Percentiles rank a stretch among this genome's conserved stretches.
These are phyloP conservation scores for Pogonomyrmex californicus DNA, from an alignment of 1,140 invertebrate genomes.

Conservation along the genomic window DNA sequence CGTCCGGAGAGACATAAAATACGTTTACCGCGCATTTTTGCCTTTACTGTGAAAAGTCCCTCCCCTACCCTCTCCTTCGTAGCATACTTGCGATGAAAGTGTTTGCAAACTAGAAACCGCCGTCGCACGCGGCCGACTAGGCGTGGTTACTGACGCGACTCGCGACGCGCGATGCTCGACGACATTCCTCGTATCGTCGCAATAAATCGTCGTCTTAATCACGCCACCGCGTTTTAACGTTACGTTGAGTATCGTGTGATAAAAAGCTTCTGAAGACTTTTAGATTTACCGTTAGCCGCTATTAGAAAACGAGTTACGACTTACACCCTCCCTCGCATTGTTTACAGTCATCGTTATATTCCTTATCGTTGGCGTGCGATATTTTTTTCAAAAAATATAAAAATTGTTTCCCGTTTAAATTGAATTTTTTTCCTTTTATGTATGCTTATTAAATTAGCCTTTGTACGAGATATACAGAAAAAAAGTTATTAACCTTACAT, in stretches of 20 bases:
- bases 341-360: not conserved
- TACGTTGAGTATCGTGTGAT: conserved; percentile 8
- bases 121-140: conserved; percentile 12
- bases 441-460: too few relatives aligned
- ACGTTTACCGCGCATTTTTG: conserved; percentile 45
- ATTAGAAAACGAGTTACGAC: not conserved
- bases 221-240: conserved; percentile 27
- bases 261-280: not conserved
- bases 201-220: conserved; percentile 55
- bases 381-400: not conserved
- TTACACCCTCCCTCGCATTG: not conserved
- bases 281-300: not conserved
- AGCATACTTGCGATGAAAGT: conserved; percentile 60
- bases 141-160: conserved; percentile 54
- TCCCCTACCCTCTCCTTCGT: too few relatives aligned
- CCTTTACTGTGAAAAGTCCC: conserved; percentile 15
- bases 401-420: not conserved
- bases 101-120: conserved; percentile 55
- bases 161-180: conserved; percentile 34
- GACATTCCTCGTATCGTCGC: conserved; percentile 32
- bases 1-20: conserved; percentile 52
- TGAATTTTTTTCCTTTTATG: not conserved
- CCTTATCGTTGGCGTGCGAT: not conserved
- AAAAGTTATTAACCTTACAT: too few relatives aligned
- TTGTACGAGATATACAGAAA: too few relatives aligned